phyloP scores from a whole-genome alignment of 2,888 invertebrate species.

The Nasonovia ribisnigri region DNA sequence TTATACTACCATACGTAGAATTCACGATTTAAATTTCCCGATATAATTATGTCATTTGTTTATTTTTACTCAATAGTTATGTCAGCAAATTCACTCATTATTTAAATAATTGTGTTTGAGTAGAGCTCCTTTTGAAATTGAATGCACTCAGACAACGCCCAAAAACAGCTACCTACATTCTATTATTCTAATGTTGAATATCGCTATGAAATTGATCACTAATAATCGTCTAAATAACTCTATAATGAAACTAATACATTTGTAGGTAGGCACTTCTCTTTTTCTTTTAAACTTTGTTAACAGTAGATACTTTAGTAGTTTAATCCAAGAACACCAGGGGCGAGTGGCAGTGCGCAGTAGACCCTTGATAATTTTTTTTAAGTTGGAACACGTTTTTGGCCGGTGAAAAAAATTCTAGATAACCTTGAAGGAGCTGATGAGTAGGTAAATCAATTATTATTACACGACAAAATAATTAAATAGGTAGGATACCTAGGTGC shows the following conservation, averaged over 20 bases:
- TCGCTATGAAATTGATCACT: background rate
- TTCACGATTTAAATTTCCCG: background rate
- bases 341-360: background rate
- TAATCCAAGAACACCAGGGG: background rate
- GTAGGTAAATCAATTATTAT: background rate
- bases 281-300: background rate
- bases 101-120: background rate
- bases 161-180: background rate
- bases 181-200: background rate
- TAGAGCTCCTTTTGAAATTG: background rate
- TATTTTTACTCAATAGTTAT: background rate
- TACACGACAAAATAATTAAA: constrained; percentile 7
- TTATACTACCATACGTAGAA: background rate
- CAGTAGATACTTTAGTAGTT: background rate
- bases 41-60: background rate
- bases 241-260: background rate
- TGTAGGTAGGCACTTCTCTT: background rate
- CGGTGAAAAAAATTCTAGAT: background rate
- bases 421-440: background rate
- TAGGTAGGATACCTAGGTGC: background rate
- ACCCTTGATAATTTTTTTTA: background rate
- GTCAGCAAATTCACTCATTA: background rate
- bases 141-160: background rate
- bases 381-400: background rate
- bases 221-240: background rate